Percentiles rank a stretch among this genome's conserved stretches.
phyloP scores from a whole-genome alignment of 2,797 vertebrate genomes.

The Chloroceryle inda region DNA sequence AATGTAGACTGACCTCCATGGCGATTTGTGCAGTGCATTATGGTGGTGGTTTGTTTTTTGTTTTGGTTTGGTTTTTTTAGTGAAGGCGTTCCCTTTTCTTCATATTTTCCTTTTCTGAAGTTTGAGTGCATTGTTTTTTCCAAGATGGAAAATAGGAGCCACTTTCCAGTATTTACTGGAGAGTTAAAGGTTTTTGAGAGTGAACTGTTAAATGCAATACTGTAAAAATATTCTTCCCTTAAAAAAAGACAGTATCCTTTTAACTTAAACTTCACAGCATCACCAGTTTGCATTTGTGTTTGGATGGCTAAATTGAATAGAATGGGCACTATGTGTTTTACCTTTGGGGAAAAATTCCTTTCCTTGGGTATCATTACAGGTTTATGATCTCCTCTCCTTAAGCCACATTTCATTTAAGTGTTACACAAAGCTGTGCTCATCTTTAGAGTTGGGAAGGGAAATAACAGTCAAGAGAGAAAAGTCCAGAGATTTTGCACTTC shows the following conservation, averaged over 20 bases:
- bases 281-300: background rate
- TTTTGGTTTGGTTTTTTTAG: background rate
- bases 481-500: background rate
- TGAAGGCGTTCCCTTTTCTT: slow-evolving; percentile 16
- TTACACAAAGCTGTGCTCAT: background rate
- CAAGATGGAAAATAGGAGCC: background rate
- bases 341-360: background rate
- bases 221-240: background rate
- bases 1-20: background rate
- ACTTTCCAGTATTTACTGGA: background rate
- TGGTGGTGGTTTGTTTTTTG: background rate
- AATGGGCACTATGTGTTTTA: background rate
- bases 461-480: background rate
- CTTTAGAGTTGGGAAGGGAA: rapidly evolving
- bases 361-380: background rate
- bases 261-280: background rate
- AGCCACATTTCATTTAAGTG: background rate
- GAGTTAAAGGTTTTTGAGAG: background rate
- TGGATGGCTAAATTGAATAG: background rate
- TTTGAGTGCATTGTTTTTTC: slow-evolving; percentile 10
- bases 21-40: background rate
- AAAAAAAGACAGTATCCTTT: background rate
- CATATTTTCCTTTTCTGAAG: slow-evolving; percentile 19
- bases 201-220: background rate
- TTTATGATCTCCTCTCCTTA: background rate